Evolutionary conservation across 2,888 invertebrate species (phyloP), one percentile per base, ranked within the genome.

Genomic region (Ectobius pallidus): DNA sequence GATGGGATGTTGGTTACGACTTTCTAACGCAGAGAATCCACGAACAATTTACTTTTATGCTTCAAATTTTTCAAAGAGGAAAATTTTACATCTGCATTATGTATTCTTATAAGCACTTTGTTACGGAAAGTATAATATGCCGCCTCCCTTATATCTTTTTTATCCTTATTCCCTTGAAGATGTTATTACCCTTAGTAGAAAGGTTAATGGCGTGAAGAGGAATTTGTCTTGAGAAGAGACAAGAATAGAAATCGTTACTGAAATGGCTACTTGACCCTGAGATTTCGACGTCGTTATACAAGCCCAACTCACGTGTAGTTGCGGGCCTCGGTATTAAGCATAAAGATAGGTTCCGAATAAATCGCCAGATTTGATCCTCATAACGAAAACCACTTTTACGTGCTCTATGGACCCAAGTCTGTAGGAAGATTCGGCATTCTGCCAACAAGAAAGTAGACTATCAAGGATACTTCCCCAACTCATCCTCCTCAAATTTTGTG

Each of bases 171-270:
- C 25, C 52, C 25, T 52, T 25, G 25, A 25, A 46, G 25, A n/a
- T 20, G 49, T 18, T 39, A 61, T 30, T 58, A 32, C 32, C 61
- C 32, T 22, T 20, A 62, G 39, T 62, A 39, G 62, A n/a, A 34
- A 34, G 62, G 62, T 34, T 62, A 63, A 42, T 63, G 63, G 63
- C 42, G 34, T 22, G 42, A 1, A 20, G 25, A 14, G 22, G 39
- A 63, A 42, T 22, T 20, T 9, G 22, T 14, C 52, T 52, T 25
- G 0, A 9, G 18, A 49, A 49, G 22, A 2, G 25, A 52, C n/a
- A n/a, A n/a, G n/a, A n/a, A n/a, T 9, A 14, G 52, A 25, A 52
- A 52, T 9, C 25, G 25, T 14, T 22, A 14, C 52, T 11, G 14
- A 25, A 52, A 22, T 52, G 52, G 52, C 52, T 52, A 49, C 49